Evolutionary conservation across 2,797 vertebrate species (phyloP).

Genomic region (Catharus ustulatus): DNA sequence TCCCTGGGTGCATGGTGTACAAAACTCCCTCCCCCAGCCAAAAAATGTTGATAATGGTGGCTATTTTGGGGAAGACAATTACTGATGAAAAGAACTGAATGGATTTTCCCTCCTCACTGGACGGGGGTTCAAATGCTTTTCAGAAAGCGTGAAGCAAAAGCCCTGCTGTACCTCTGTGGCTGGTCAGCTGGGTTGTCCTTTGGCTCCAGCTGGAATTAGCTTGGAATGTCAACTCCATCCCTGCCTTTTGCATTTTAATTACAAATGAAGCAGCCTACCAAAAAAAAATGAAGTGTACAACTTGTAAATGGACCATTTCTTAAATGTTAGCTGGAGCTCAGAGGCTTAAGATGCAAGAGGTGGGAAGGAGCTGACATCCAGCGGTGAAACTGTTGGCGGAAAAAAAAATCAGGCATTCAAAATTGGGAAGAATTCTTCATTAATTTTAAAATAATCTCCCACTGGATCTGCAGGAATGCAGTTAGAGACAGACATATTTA

Average conservation of each 20-base stretch:
- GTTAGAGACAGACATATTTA: background rate
- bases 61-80: conserved; percentile 41
- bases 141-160: conserved; percentile 39
- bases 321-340: background rate
- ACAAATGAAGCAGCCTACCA: conserved; percentile 40
- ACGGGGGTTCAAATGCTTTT: conserved; percentile 49
- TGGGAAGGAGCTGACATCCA: background rate
- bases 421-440: background rate
- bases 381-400: background rate
- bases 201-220: conserved; percentile 24
- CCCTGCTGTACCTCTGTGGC: conserved; percentile 20
- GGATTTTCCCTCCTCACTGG: conserved; percentile 19
- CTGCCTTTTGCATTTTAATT: conserved; percentile 52
- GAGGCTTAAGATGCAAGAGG: background rate
- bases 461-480: background rate
- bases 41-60: conserved; percentile 25
- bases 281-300: background rate
- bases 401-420: background rate
- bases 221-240: conserved; percentile 43
- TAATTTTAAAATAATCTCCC: background rate
- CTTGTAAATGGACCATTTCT: background rate
- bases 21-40: conserved; percentile 4
- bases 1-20: background rate
- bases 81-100: conserved; percentile 14
- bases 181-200: conserved; percentile 9